Evolutionary conservation across 2,888 invertebrate species (phyloP), one percentile per base, ranked within the genome.

Genomic region (Drosophila siamana): DNA sequence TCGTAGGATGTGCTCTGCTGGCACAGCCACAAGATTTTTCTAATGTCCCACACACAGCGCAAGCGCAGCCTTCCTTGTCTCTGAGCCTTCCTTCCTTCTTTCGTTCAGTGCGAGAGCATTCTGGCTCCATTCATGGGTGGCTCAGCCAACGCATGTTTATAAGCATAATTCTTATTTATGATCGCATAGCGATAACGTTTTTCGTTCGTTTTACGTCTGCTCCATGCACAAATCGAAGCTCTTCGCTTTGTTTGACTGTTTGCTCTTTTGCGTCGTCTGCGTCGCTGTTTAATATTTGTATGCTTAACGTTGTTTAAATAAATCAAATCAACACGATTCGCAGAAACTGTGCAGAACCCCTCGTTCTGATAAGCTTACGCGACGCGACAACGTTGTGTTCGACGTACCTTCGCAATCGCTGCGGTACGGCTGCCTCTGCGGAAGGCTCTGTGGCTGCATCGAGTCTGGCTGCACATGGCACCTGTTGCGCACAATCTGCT

Each of bases 261-360:
- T 71, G 30, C 15, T 15, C 11, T 47, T 38, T 38, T 4, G 40
- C 5, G 24, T 22, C 22, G n/a, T n/a, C n/a, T n/a, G n/a, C n/a
- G n/a, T n/a, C n/a, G n/a, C n/a, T n/a, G n/a, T n/a, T n/a, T 3
- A 19, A 19, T 26, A 7, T 48, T 30, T 36, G 22, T 38, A 11
- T 38, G 19, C 13, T 5, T 38, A 40, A 60, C 46, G 51, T 69
- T 74, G 73, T 69, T 78, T 72, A 80, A 80, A 89, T 89, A 88
- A 88, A 88, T 88, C 88, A 88, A 88, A 86, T 83, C 88, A 85
- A 88, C 89, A 88, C 88, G 86, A 88, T 88, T 88, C 89, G 80
- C 72, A 84, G 89, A 88, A 88, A 87, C 73, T 69, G 54, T 63
- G 69, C 59, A 60, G 19, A 72, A 55, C 68, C 47, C 63, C 57